Evolutionary conservation across 2,113 vertebrate genomes (phyloP).

Genomic region (Cyanistes caeruleus): DNA sequence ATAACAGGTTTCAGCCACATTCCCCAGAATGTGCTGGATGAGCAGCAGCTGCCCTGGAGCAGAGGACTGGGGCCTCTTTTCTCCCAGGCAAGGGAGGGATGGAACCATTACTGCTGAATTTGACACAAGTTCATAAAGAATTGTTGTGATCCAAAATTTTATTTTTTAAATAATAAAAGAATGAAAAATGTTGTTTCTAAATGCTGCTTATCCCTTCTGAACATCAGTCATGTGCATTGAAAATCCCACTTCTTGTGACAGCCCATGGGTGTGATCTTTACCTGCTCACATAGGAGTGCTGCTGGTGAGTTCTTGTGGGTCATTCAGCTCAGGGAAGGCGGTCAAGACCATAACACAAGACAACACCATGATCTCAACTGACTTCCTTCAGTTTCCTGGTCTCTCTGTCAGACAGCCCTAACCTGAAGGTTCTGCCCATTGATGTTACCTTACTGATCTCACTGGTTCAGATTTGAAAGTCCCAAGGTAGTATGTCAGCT

Average conservation of each 20-base stretch:
- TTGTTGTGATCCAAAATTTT: neutral
- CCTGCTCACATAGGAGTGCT: neutral
- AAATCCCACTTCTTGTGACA: neutral
- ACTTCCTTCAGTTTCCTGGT: neutral
- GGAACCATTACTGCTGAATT: neutral
- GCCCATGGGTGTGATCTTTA: neutral
- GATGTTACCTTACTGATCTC: neutral
- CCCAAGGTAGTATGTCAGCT: neutral
- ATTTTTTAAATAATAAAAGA: neutral
- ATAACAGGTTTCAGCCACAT: neutral
- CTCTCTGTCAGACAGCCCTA: neutral
- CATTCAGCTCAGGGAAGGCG: neutral
- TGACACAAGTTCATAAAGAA: neutral
- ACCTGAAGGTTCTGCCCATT: neutral
- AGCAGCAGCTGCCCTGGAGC: neutral
- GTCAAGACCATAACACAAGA: neutral
- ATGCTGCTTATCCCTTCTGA: neutral
- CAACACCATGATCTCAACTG: fast-evolving
- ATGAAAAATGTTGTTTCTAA: neutral
- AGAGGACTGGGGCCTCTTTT: neutral
- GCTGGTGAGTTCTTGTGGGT: neutral
- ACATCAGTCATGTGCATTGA: fast-evolving
- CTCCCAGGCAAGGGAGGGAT: neutral
- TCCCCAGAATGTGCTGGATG: neutral
- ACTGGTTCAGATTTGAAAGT: neutral